Conservation (phyloP, 2,888 invertebrate species). For the Idaea aversata region DNA sequence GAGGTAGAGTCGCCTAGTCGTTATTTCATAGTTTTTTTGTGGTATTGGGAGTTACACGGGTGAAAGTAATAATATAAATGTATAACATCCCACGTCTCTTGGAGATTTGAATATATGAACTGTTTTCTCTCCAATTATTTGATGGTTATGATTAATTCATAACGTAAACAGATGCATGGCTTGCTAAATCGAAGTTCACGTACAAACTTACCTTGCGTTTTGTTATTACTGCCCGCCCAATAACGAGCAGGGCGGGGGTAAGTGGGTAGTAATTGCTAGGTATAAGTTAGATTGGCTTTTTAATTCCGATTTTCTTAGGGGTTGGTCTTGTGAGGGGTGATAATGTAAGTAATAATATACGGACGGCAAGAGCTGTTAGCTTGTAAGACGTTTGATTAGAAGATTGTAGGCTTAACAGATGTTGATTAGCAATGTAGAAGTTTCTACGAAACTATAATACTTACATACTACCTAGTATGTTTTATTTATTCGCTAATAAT, state of each 20-base stretch:
- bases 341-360: background rate
- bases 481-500: too few relatives aligned
- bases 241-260: slow-evolving; percentile 61
- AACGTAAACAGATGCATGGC: background rate
- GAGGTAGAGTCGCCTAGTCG: too few relatives aligned
- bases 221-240: slow-evolving; percentile 53
- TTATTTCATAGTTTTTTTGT: too few relatives aligned
- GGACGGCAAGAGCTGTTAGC: background rate
- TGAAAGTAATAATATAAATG: too few relatives aligned
- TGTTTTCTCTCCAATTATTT: too few relatives aligned
- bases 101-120: too few relatives aligned
- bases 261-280: slow-evolving; percentile 75
- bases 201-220: slow-evolving; percentile 29
- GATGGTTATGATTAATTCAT: background rate
- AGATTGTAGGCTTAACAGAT: background rate
- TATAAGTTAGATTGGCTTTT: slow-evolving; percentile 78
- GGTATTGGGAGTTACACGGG: too few relatives aligned
- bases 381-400: background rate
- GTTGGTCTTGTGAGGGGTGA: slow-evolving; percentile 14
- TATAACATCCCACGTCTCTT: too few relatives aligned
- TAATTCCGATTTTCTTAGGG: slow-evolving; percentile 50
- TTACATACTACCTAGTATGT: too few relatives aligned
- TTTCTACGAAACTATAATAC: background rate
- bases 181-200: background rate
- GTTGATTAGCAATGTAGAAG: background rate